A percentile compares a stretch with the other conserved stretches of the same genome.
These are phyloP conservation scores for Rhineura floridana DNA, from an alignment of 2,113 vertebrate genomes.

Conservation along the genomic window DNA sequence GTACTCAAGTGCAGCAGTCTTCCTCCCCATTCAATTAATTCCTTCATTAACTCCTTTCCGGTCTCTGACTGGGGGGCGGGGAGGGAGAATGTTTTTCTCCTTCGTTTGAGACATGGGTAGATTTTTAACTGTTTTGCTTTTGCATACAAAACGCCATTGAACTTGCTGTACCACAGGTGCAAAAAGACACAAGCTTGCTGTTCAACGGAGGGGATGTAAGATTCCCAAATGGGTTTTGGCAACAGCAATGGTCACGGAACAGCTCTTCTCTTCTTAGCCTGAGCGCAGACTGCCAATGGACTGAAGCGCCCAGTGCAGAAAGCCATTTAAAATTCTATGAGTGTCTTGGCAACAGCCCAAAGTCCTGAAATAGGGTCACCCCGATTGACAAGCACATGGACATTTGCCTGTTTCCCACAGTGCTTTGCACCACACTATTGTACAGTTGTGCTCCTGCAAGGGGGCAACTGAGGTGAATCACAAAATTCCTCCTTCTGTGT, in stretches of 20 bases:
- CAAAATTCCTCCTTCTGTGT: not conserved
- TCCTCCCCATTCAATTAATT: slow-evolving; percentile 3
- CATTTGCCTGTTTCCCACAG: not conserved
- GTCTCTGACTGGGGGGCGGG: not conserved
- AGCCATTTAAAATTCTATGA: not conserved
- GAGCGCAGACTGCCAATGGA: not conserved
- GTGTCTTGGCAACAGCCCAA: not conserved
- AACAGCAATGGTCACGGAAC: not conserved
- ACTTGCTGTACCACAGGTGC: not conserved
- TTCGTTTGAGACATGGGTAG: not conserved
- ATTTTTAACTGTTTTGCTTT: not conserved
- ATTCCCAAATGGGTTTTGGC: not conserved
- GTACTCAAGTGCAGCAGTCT: not conserved
- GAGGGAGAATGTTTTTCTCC: not conserved
- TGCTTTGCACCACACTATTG: not conserved
- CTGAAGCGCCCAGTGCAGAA: not conserved
- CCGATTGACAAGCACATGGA: not conserved
- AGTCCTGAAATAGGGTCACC: not conserved
- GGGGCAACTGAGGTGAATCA: slow-evolving; percentile 5
- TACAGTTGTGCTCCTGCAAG: not conserved
- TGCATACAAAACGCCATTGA: not conserved
- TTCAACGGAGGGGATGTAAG: not conserved
- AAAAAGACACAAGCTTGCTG: not conserved
- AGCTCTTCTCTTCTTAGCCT: not conserved
- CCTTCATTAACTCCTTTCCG: slow-evolving; percentile 25